These are phyloP conservation scores for Cryptomyrus ogoouensis DNA, from an alignment of 2,113 vertebrate genomes.

Conservation along the genomic window DNA sequence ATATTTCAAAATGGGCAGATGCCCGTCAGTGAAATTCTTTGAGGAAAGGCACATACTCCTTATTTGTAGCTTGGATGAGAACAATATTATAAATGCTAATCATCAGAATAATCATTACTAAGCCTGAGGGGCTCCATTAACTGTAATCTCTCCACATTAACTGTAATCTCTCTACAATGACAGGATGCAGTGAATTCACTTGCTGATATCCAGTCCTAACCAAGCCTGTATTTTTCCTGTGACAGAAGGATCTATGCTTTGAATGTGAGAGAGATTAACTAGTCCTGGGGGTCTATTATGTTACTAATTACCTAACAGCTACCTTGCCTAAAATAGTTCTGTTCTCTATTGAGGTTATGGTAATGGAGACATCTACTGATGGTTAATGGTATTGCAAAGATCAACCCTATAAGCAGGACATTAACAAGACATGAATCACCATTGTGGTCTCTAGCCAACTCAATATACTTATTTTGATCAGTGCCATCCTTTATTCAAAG, in stretches of 20 bases:
- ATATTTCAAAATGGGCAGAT: not conserved
- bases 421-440: not conserved
- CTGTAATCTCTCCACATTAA: not conserved
- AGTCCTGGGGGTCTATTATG: not conserved
- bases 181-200: not conserved
- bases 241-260: not conserved
- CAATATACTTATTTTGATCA: not conserved
- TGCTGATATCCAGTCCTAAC: not conserved
- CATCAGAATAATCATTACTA: not conserved
- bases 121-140: not conserved
- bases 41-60: not conserved
- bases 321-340: not conserved
- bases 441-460: not conserved
- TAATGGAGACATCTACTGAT: not conserved
- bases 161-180: not conserved
- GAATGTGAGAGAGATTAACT: not conserved
- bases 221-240: not conserved
- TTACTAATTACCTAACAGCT: conserved; percentile 3
- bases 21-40: not conserved
- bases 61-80: not conserved
- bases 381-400: not conserved
- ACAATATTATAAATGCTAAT: not conserved
- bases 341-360: not conserved
- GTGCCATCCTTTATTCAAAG: not conserved
- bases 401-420: not conserved